Conservation (phyloP, 2,113 vertebrate species). For the Syrrhaptes paradoxus region DNA sequence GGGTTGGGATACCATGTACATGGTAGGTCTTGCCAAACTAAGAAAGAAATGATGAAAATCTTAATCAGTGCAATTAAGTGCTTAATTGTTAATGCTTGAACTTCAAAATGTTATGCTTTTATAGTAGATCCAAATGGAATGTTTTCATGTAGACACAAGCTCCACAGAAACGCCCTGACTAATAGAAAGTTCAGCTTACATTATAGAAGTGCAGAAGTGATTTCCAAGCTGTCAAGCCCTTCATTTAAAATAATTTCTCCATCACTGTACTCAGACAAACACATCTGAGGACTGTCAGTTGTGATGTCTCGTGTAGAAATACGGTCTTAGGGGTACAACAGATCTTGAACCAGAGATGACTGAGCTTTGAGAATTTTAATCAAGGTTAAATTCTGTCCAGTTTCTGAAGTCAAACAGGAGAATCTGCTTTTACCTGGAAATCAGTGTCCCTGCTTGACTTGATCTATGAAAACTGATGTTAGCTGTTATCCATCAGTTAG, state of each 20-base stretch:
- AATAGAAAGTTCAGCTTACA: background rate
- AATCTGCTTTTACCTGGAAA: background rate
- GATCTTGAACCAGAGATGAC: background rate
- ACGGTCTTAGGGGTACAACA: background rate
- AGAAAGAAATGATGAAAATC: background rate
- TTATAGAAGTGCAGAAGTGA: background rate
- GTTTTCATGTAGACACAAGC: background rate
- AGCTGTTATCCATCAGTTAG: background rate
- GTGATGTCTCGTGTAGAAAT: background rate
- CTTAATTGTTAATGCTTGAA: background rate
- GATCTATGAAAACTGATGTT: background rate
- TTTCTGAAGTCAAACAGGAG: background rate
- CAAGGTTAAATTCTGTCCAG: background rate
- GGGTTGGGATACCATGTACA: background rate
- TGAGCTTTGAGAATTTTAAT: background rate
- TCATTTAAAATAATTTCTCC: background rate
- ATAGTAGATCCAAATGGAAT: background rate
- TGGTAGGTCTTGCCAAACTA: background rate
- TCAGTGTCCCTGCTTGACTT: background rate
- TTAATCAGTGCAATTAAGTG: background rate
- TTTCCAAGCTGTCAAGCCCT: background rate
- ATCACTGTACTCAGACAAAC: background rate
- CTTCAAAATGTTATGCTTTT: background rate
- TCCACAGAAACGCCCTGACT: background rate
- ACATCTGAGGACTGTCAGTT: background rate